Conservation (phyloP, 2,888 invertebrate species). For the Xylophagus ater region DNA sequence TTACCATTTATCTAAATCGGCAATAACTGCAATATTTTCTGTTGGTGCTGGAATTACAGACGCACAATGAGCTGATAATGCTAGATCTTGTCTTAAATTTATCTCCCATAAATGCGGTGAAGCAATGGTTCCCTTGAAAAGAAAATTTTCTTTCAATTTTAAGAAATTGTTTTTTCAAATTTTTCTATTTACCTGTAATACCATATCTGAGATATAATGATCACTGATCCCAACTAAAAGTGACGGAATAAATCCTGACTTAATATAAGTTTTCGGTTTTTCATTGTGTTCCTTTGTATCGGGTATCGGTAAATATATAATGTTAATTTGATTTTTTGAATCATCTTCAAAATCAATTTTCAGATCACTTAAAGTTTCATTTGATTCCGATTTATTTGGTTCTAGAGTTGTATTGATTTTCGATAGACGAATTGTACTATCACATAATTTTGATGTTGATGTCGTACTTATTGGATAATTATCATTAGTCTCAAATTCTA, state of each 20-base stretch:
- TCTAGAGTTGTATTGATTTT: background rate
- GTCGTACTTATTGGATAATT: constrained; percentile 25
- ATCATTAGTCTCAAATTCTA: constrained; percentile 44
- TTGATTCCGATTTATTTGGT: background rate
- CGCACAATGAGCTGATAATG: constrained; percentile 41
- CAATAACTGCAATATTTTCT: constrained; percentile 74
- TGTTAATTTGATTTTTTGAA: constrained; percentile 33
- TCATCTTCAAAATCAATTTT: background rate
- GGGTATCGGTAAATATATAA: constrained; percentile 51
- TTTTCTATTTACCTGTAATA: constrained; percentile 51
- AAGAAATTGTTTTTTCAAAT: too few species aligned
- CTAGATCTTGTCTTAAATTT: constrained; percentile 42
- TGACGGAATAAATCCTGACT: constrained; percentile 47
- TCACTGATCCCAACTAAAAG: constrained; percentile 52
- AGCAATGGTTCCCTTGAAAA: constrained; percentile 44
- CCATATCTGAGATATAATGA: constrained; percentile 62
- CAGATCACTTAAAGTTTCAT: too few species aligned
- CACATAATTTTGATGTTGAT: background rate
- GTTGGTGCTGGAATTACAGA: constrained; percentile 57
- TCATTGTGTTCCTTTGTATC: constrained; percentile 26
- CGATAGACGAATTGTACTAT: background rate
- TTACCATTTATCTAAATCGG: constrained; percentile 70
- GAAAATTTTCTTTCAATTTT: background rate
- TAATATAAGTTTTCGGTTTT: constrained; percentile 7
- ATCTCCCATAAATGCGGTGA: constrained; percentile 49